Base-by-base conservation (phyloP, 1,140 invertebrate genomes). In the Trichonephila inaurata region DNA sequence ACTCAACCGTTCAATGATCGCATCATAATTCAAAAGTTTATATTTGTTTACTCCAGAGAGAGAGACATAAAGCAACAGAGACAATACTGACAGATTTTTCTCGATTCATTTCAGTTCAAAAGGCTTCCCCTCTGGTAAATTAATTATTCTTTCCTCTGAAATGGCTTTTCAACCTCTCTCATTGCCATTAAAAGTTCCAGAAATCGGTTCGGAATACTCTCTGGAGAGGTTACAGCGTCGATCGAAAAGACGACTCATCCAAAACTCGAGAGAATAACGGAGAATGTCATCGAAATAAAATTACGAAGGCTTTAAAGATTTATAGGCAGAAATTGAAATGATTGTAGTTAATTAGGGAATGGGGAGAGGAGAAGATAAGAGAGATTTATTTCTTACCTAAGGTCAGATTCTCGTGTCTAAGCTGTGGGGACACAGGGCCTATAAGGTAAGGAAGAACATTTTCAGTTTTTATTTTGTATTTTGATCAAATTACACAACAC, bases 391-490 rank as follows among this genome's bases (percentile, higher is more conserved):
- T 85, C 85, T 89, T 89, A 93, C 92, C 92, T 93, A 93, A 82
- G 21, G 92, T 93, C 28, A 93, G 33, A 93, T 93, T 93, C 82
- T 93, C 92, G 3, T 93, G 92, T 66, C 92, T 88, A 7, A 93
- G 86, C 40, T 93, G 92, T 21, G 92, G 92, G n/a, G 92, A 93
- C 19, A 93, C 92, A 24, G 92, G 92, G 89, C 92, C 92, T 93
- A 40, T n/a, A 93, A 93, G 21, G 10, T 64, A 93, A 21, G 19
- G 24, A 61, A 60, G 5, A 61, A 12, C 33, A 40, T 40, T 51
- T 51, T 51, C 7, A 51, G 7, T 51, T 51, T 51, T 51, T 10
- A 51, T 51, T 5, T 51, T 5, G 51, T 51, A 51, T 51, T 51
- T 10, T 12, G 51, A 10, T 51, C 0, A 7, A 51, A 51, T 51